phyloP scores from a whole-genome alignment of 2,888 invertebrate species.

The Iphiclides podalirius region DNA sequence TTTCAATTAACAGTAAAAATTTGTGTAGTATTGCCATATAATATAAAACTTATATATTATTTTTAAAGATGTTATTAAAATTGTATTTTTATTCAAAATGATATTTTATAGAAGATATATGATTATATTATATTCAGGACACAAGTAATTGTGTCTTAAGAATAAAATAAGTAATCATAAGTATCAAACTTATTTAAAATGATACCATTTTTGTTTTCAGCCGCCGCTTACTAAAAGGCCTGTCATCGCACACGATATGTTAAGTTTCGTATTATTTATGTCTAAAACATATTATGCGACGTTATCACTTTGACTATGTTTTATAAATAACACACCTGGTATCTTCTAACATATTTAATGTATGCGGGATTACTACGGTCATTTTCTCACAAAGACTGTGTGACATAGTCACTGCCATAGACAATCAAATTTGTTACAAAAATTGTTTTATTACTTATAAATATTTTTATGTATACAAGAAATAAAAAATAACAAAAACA shows the following conservation, averaged over 20 bases:
- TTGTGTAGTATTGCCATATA: too few species aligned
- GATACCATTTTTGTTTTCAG: too few species aligned
- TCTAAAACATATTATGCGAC: slow-evolving; percentile 49
- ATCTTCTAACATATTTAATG: slow-evolving; percentile 22
- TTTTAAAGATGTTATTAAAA: too few species aligned
- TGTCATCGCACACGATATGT: slow-evolving; percentile 50
- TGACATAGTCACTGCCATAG: slow-evolving; percentile 74
- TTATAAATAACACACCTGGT: slow-evolving; percentile 24
- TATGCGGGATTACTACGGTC: slow-evolving; percentile 32
- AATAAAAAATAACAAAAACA: slow-evolving; percentile 61
- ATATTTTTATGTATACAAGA: slow-evolving; percentile 71
- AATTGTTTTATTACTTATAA: slow-evolving; percentile 62
- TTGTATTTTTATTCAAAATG: background rate
- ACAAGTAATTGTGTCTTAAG: too few species aligned
- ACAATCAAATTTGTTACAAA: slow-evolving; percentile 60
- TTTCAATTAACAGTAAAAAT: too few species aligned
- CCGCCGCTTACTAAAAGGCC: slow-evolving; percentile 72
- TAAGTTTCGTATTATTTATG: slow-evolving; percentile 50
- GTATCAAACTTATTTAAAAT: too few species aligned
- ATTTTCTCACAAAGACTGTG: slow-evolving; percentile 71
- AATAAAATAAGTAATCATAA: too few species aligned
- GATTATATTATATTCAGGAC: too few species aligned
- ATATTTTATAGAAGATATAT: background rate
- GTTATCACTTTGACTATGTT: slow-evolving; percentile 68
- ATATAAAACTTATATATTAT: too few species aligned